Evolutionary conservation across 2,797 vertebrate genomes (phyloP).

Genomic region (Limosa lapponica): DNA sequence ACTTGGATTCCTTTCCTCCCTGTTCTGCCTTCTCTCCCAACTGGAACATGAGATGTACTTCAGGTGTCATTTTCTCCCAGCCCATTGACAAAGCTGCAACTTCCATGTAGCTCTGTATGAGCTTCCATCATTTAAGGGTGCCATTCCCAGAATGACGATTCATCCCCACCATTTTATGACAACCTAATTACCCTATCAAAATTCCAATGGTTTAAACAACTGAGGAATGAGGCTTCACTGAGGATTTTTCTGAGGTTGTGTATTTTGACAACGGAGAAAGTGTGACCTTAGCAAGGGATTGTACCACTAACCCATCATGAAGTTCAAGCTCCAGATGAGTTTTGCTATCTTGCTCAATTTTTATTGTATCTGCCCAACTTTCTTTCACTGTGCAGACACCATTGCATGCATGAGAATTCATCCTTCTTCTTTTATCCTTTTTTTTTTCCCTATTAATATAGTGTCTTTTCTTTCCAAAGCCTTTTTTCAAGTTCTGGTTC

Average conservation of each 20-base stretch:
- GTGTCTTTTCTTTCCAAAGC: background rate
- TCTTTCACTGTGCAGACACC: background rate
- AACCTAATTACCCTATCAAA: too few relatives aligned
- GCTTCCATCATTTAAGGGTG: background rate
- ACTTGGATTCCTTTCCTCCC: background rate
- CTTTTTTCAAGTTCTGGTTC: background rate
- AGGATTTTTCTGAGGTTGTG: background rate
- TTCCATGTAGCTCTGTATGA: accelerated
- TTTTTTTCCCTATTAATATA: background rate
- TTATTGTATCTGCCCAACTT: background rate
- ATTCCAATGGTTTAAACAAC: accelerated
- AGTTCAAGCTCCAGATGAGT: background rate
- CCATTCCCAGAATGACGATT: accelerated
- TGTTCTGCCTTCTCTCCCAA: background rate
- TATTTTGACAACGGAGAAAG: background rate
- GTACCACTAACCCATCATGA: accelerated
- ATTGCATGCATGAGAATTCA: background rate
- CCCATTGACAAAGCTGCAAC: background rate
- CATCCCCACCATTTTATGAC: background rate
- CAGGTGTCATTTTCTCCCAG: background rate
- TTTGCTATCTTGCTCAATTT: background rate
- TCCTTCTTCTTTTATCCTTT: background rate
- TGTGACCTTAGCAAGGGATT: accelerated
- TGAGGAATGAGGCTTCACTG: accelerated
- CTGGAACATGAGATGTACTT: background rate